phyloP scores from a whole-genome alignment of 2,113 vertebrate genomes.

The Emydocephalus ijimae region DNA sequence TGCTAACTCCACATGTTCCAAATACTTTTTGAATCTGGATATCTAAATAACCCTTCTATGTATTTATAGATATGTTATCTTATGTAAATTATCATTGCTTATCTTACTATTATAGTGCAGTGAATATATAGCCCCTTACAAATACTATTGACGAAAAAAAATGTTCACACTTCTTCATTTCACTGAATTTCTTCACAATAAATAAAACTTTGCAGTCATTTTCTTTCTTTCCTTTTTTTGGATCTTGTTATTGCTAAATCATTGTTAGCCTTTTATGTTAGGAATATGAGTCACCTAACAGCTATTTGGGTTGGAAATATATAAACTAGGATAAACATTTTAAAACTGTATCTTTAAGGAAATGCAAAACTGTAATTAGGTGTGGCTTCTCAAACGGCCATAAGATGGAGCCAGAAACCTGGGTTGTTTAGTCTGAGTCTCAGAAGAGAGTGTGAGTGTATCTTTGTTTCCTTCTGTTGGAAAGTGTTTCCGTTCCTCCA shows the following conservation, averaged over 20 bases:
- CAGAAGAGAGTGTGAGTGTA: no score
- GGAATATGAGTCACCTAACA: no score
- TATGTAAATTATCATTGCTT: not conserved
- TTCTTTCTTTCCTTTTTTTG: not conserved
- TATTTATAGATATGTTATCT: not conserved
- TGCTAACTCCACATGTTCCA: not conserved
- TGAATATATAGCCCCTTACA: not conserved
- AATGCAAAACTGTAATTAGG: no score
- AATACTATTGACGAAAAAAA: not conserved
- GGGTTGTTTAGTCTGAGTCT: no score
- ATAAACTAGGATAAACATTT: no score
- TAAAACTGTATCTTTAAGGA: no score
- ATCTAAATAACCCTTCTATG: not conserved
- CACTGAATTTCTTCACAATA: not conserved
- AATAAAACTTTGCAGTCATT: not conserved
- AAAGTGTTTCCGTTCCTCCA: no score
- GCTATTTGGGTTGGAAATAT: no score
- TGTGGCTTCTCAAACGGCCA: no score
- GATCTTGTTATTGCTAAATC: not conserved
- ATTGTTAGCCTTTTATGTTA: not conserved
- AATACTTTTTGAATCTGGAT: not conserved
- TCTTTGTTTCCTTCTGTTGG: no score
- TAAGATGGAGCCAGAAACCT: no score
- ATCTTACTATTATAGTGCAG: not conserved
- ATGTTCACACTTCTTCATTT: not conserved